phyloP scores from a whole-genome alignment of 2,888 invertebrate genomes.

The Eupithecia dodoneata region DNA sequence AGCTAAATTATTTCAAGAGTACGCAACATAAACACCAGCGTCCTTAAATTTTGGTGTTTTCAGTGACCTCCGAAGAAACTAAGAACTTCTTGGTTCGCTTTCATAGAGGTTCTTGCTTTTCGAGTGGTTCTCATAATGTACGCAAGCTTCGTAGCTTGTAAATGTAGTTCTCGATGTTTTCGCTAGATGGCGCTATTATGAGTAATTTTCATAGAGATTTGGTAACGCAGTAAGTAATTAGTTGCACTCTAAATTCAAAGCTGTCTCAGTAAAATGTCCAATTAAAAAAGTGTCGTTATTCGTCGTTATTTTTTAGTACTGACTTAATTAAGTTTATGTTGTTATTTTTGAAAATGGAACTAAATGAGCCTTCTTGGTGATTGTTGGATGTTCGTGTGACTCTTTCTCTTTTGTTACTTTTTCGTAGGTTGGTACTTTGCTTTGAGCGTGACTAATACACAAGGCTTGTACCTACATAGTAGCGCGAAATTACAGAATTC shows the following conservation, averaged over 20 bases:
- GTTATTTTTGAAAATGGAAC: no score
- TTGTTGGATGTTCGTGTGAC: no score
- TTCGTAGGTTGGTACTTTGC: no score
- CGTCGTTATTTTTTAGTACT: neutral
- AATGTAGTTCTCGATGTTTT: conserved; percentile 21
- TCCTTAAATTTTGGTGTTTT: neutral
- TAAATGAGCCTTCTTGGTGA: no score
- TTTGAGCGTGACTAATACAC: no score
- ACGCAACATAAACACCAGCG: neutral
- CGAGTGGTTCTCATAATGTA: neutral
- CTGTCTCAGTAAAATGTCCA: neutral
- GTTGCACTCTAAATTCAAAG: neutral
- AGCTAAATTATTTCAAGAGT: neutral
- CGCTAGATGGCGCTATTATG: conserved; percentile 36
- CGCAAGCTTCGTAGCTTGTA: neutral
- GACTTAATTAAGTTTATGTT: neutral
- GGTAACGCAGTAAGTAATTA: neutral
- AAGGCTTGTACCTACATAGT: no score
- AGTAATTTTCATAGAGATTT: neutral
- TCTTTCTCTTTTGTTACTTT: no score
- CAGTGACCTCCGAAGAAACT: neutral
- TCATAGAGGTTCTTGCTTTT: neutral
- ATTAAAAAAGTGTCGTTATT: no score
- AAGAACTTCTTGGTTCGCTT: neutral
- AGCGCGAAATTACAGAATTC: no score